Percentiles rank a stretch among this genome's conserved stretches.
phyloP scores from a whole-genome alignment of 2,113 vertebrate species.

The Perca flavescens region DNA sequence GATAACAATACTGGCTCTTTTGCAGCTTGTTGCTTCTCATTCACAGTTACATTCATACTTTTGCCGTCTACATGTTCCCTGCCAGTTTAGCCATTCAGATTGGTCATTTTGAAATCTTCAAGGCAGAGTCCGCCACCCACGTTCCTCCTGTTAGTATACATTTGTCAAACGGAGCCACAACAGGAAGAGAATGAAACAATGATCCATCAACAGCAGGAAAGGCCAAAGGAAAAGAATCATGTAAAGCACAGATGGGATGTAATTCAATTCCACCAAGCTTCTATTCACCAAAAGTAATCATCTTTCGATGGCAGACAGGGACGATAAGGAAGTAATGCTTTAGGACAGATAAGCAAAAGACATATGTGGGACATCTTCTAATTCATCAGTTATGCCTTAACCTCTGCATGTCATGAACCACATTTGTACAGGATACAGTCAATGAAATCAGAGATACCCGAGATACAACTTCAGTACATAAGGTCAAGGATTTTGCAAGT shows the following conservation, averaged over 20 bases:
- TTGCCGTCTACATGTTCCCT: background rate
- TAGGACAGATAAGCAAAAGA: background rate
- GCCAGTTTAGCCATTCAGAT: background rate
- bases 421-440: conserved; percentile 13
- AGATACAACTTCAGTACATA: background rate
- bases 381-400: conserved; percentile 1
- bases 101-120: conserved; percentile 9
- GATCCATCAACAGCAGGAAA: conserved; percentile 61
- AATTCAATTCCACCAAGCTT: conserved; percentile 41
- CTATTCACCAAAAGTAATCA: conserved; percentile 7
- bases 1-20: background rate
- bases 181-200: conserved; percentile 61
- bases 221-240: conserved; percentile 41
- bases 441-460: conserved; percentile 2
- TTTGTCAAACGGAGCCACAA: conserved; percentile 42
- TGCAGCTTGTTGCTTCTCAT: conserved; percentile 10
- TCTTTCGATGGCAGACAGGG: conserved; percentile 1
- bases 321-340: background rate
- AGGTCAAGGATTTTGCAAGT: background rate
- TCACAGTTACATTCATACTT: conserved; percentile 1
- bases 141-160: conserved; percentile 35
- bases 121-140: conserved; percentile 8
- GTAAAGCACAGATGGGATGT: conserved; percentile 40
- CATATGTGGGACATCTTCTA: background rate
- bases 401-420: conserved; percentile 8